Base-by-base conservation (phyloP, 2,888 invertebrate genomes). In the Brenthis ino region DNA sequence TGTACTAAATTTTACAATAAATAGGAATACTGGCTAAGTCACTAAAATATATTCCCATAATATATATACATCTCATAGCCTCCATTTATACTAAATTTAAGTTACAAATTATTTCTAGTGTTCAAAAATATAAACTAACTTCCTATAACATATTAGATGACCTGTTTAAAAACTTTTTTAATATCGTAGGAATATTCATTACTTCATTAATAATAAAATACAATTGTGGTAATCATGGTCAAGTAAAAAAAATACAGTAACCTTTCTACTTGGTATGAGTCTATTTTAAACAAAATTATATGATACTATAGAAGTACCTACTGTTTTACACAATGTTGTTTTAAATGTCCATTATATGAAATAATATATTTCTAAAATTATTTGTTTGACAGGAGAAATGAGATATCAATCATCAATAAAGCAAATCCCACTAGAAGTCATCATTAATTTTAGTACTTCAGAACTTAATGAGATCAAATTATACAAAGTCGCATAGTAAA, bases 11-110 rank as follows among this genome's bases (percentile, higher is more conserved):
- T 69, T 68, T 77, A 76, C 28, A 77, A 77, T 80, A 79, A 79
- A 79, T 79, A 81, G 76, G 68, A 76, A 78, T 79, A 76, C 77
- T 76, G 78, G 76, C 78, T 79, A 77, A 77, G 66, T 66, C 57
- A 24, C 24, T 68, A 68, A 48, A 64, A 61, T 65, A 65, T 57
- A 58, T 68, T 64, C 69, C 65, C 66, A 65, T 51, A 47, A 63
- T 74, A 75, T 75, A 75, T 75, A 71, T 74, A 74, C 74, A 72
- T 58, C 57, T 69, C 65, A 70, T 72, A 74, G 74, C 73, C 72
- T 71, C 66, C 47, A 60, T 64, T 57, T 58, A 61, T 33, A 58
- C 48, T 72, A 63, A 63, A 63, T 47, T 14, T 68, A 68, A 68
- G 66, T 28, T 69, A 71, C 65, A 61, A 66, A 65, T 54, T 68